phyloP scores from a whole-genome alignment of 1,140 invertebrate species.

The Macrosteles quadrilineatus region DNA sequence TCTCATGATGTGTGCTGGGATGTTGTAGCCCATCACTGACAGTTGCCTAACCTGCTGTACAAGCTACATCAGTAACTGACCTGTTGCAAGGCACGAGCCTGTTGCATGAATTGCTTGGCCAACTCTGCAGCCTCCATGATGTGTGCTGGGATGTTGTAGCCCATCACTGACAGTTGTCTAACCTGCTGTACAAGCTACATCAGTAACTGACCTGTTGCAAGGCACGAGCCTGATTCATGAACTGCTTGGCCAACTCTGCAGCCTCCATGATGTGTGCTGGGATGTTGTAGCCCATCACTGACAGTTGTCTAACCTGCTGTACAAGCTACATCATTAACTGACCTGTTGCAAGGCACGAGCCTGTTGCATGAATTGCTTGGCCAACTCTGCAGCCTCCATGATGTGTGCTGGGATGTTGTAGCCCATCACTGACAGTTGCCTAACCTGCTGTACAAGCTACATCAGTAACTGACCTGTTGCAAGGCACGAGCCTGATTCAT shows the following conservation, averaged over 20 bases:
- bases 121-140: constrained; percentile 65
- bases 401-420: constrained; percentile 76
- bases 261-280: constrained; percentile 70
- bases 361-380: constrained; percentile 72
- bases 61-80: no score
- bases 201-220: constrained; percentile 75
- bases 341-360: constrained; percentile 86
- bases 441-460: no score
- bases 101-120: constrained; percentile 70
- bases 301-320: no score
- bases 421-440: constrained; percentile 77
- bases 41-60: constrained; percentile 83
- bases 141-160: constrained; percentile 55
- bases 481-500: constrained; percentile 77
- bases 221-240: constrained; percentile 76
- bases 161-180: constrained; percentile 52
- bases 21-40: constrained; percentile 73
- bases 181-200: no score
- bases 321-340: no score
- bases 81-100: constrained; percentile 79
- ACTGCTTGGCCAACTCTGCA: constrained; percentile 62
- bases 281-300: constrained; percentile 48
- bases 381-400: constrained; percentile 59
- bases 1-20: constrained; percentile 72
- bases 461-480: no score